phyloP scores from a whole-genome alignment of 1,140 invertebrate genomes.

The Maconellicoccus hirsutus region DNA sequence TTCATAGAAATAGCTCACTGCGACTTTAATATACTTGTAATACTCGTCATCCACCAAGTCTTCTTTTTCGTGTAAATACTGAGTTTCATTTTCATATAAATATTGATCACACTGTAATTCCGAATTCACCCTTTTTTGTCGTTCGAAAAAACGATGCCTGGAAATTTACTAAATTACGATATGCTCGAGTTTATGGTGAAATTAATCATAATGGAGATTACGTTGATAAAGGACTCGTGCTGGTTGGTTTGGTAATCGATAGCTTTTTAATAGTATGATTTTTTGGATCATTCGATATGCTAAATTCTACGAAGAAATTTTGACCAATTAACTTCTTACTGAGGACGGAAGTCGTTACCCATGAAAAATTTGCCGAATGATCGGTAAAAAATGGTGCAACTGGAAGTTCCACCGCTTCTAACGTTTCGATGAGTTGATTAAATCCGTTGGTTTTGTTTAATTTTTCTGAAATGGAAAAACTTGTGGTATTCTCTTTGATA shows the following conservation, averaged over 20 bases:
- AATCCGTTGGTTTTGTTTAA: not conserved
- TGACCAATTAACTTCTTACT: not conserved
- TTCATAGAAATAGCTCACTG: not conserved
- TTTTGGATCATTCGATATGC: not conserved
- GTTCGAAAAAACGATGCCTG: no score
- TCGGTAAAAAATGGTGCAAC: not conserved
- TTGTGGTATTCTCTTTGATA: no score
- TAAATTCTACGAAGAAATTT: not conserved
- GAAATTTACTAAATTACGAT: no score
- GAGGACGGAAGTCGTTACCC: not conserved
- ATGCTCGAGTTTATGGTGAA: no score
- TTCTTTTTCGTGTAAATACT: not conserved
- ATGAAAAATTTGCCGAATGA: not conserved
- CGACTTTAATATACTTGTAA: not conserved
- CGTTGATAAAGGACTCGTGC: not conserved
- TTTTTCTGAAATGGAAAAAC: not conserved
- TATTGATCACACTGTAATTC: not conserved
- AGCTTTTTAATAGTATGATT: not conserved
- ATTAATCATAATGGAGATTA: not conserved
- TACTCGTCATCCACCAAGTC: not conserved
- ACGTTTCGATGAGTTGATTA: not conserved
- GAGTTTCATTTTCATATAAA: not conserved
- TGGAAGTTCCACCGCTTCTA: not conserved
- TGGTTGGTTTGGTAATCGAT: not conserved
- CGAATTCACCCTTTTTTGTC: not conserved